phyloP scores from a whole-genome alignment of 2,888 invertebrate genomes.

The Xestia c-nigrum region DNA sequence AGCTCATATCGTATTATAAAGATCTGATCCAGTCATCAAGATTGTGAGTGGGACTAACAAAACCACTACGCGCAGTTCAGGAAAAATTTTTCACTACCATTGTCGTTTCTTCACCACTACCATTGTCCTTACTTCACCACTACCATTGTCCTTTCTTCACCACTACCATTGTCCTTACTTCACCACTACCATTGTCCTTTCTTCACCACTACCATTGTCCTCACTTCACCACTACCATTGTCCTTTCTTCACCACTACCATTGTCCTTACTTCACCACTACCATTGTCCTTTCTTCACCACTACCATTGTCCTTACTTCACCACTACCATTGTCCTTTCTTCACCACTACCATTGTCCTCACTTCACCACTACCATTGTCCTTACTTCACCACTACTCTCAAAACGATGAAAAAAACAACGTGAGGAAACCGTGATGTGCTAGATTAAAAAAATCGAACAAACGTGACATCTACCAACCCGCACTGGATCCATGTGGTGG shows the following conservation, averaged over 20 bases:
- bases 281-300: background rate
- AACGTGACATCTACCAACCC: no score
- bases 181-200: background rate
- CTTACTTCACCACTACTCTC: no score
- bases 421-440: no score
- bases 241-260: background rate
- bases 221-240: background rate
- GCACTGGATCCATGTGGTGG: no score
- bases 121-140: background rate
- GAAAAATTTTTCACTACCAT: background rate
- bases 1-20: background rate
- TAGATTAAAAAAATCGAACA: no score
- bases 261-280: background rate
- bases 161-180: background rate
- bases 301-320: background rate
- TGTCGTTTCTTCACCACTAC: background rate
- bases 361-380: background rate
- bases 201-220: background rate
- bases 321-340: background rate
- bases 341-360: background rate
- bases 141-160: background rate
- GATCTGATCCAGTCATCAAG: background rate
- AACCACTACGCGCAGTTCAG: background rate
- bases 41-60: background rate
- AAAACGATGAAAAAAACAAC: no score